Evolutionary conservation across 2,113 vertebrate species (phyloP).

Genomic region (Kryptolebias marmoratus): DNA sequence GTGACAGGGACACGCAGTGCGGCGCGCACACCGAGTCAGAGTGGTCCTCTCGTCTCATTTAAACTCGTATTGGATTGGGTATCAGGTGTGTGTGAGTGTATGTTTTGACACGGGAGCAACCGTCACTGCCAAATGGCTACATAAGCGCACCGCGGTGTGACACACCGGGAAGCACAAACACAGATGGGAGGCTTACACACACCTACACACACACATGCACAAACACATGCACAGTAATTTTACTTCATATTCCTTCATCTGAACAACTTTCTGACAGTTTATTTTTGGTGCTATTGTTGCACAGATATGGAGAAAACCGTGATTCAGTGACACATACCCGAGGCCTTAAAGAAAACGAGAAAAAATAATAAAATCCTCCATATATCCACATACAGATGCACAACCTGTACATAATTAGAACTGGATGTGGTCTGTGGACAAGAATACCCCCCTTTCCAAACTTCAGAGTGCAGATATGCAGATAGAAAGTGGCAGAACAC

Average conservation of each 20-base stretch:
- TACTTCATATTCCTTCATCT: conserved; percentile 54
- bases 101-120: conserved; percentile 60
- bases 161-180: conserved; percentile 55
- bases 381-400: conserved; percentile 1
- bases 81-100: conserved; percentile 40
- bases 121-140: conserved; percentile 73
- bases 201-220: conserved; percentile 24
- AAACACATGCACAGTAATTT: conserved; percentile 33
- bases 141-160: conserved; percentile 47
- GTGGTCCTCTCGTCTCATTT: conserved; percentile 64
- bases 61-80: conserved; percentile 55
- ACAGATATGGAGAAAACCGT: conserved; percentile 34
- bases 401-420: conserved; percentile 1
- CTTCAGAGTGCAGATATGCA: background rate
- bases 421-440: background rate
- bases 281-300: conserved; percentile 67
- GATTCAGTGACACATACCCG: conserved; percentile 56
- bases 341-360: conserved; percentile 21
- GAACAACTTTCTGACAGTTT: conserved; percentile 72
- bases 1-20: conserved; percentile 54
- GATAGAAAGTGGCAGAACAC: background rate
- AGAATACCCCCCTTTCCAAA: background rate
- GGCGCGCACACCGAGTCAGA: conserved; percentile 27
- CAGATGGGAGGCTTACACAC: conserved; percentile 53
- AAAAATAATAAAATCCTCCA: conserved; percentile 35